Percentiles rank a stretch among this genome's conserved stretches.
Conservation (phyloP, 1,140 invertebrate genomes). For the Aphaenogaster rudis region DNA sequence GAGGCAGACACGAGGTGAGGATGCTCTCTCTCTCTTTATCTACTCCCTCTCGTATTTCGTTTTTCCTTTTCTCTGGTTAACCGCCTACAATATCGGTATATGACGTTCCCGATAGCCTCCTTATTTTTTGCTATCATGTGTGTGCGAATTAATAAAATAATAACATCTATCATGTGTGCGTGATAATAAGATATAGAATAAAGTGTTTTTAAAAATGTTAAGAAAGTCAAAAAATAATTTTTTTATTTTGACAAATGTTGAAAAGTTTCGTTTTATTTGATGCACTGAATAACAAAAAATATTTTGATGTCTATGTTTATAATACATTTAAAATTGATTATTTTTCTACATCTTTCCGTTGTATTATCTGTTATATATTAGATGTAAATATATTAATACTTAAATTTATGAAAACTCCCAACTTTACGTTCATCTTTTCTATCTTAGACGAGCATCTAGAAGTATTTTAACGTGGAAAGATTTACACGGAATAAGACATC, state of each 20-base stretch:
- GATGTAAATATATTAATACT: background rate
- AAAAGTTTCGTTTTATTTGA: background rate
- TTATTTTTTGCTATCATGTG: background rate
- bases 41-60: background rate
- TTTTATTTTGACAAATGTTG: background rate
- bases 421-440: background rate
- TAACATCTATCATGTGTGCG: no score
- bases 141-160: slow-evolving; percentile 5
- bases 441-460: background rate
- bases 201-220: background rate
- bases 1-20: slow-evolving; percentile 18
- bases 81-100: slow-evolving; percentile 9
- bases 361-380: background rate
- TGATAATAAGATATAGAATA: background rate
- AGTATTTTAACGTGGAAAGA: background rate
- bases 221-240: background rate
- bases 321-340: slow-evolving; percentile 7
- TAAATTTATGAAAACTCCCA: background rate
- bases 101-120: slow-evolving; percentile 24
- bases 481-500: background rate
- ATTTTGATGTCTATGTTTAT: background rate
- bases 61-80: slow-evolving; percentile 11
- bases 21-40: slow-evolving; percentile 39
- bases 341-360: background rate
- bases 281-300: background rate